Evolutionary conservation across 1,140 invertebrate genomes (phyloP), one percentile per base, ranked within the genome.

Genomic region (Lineus longissimus): DNA sequence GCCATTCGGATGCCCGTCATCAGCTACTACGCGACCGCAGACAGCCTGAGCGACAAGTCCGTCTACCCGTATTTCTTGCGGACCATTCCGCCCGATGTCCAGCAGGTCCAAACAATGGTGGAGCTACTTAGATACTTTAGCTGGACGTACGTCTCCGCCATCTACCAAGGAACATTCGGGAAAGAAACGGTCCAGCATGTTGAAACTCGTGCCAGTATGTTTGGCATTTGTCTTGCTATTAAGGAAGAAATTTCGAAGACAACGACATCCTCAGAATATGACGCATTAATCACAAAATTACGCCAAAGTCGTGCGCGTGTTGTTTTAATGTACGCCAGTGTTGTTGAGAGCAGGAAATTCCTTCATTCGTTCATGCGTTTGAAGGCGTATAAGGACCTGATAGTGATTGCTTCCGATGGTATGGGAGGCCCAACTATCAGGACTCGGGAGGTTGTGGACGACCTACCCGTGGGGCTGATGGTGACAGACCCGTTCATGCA

Each of bases 41-140:
- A 83, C 59, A 88, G 89, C 77, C 80, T 91, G 40, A 89, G 87
- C 57, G 87, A 89, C 76, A 90, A 90, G 76, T 86, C 84, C 64
- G 83, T 88, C 67, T 91, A 88, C 79, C 86, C 86, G 56, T 89
- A 88, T 67, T 91, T 90, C 81, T 78, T 90, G 64, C 83, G 90
- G 15, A 89, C 90, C 1, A 89, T 91, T 25, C 89, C 90, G 22
- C 88, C 88, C 0, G 90, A 91, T 81, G 86, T 86, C 69, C 88
- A 88, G 80, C 90, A 91, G 82, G 89, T 89, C 1, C 6, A n/a
- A 4, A 51, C 47, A 4, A 51, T 51, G n/a, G n/a, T 51, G 47
- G 47, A 19, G 47, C 47, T 51, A 9, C 25, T 51, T 6, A 6
- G 25, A 4, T 9, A 51, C 19, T 51, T 51, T n/a, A 23, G 9